Base-by-base conservation (phyloP, 2,888 invertebrate genomes). In the Napeogenes sylphis region DNA sequence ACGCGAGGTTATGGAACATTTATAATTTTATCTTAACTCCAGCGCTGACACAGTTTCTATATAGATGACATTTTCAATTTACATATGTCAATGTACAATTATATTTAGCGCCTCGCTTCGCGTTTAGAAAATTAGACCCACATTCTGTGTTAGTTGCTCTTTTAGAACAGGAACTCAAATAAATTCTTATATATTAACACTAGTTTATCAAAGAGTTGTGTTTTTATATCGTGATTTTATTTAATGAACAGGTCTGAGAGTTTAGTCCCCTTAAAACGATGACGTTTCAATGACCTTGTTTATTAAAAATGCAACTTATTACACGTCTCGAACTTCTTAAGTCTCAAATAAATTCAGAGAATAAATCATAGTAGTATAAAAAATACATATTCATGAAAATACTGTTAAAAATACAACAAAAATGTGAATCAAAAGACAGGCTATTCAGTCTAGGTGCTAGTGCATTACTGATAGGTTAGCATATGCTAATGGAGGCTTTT, bases 401-500 rank as follows among this genome's bases (percentile, higher is more conserved):
- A 13, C 12, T 32, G 21, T 46, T 46, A 47, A 45, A 45, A 46
- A 12, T n/a, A 13, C 46, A 47, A 55, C 56, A 61, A 63, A 61
- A 63, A 45, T 59, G 30, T 30, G n/a, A 35, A 57, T 21, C 35
- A 47, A 46, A 56, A 45, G 45, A 64, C 53, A 63, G 54, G 56
- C 47, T 45, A 59, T 57, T 47, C 55, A 55, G 55, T 42, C 47
- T 42, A 64, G 46, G 62, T 59, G 64, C 60, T 60, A 61, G 47
- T 21, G 58, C 61, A 58, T 61, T 47, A 55, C 55, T 57, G 61
- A 63, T 60, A 59, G 57, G 64, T 68, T 68, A 64, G 66, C 64
- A 60, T 68, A 68, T 68, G 68, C 59, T 61, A 68, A 68, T 68
- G 58, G 55, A 59, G 55, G 61, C 63, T 65, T 67, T 65, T 54